A percentile compares a stretch with the other conserved stretches of the same genome.
phyloP scores from a whole-genome alignment of 1,140 invertebrate species.

The Pseudomyrmex sp. region DNA sequence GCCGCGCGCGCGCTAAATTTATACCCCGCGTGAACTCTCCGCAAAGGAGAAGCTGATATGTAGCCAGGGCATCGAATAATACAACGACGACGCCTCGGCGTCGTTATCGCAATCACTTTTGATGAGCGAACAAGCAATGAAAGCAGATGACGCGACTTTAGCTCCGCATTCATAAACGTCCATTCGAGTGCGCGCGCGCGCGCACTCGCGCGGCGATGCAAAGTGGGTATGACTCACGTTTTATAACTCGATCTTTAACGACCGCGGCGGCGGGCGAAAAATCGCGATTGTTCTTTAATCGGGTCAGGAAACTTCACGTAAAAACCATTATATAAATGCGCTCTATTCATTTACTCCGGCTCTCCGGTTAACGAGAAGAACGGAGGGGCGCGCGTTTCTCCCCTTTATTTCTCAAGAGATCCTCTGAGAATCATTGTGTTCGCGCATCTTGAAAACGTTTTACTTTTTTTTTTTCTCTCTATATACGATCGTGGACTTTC shows the following conservation, averaged over 20 bases:
- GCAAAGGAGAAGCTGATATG: not conserved
- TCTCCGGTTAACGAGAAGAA: too few relatives aligned
- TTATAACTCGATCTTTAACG: not conserved
- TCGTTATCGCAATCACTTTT: conserved; percentile 49
- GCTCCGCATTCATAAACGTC: conserved; percentile 29
- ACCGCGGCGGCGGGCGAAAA: not conserved
- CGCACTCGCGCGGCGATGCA: not conserved
- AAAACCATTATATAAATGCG: too few relatives aligned
- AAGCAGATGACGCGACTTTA: conserved; percentile 35
- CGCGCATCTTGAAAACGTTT: too few relatives aligned
- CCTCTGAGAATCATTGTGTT: too few relatives aligned
- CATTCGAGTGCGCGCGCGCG: conserved; percentile 17
- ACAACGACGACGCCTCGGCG: not conserved
- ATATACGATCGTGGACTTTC: too few relatives aligned
- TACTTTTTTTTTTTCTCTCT: too few relatives aligned
- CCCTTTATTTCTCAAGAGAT: too few relatives aligned
- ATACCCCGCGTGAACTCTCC: not conserved
- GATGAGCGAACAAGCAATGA: conserved; percentile 50
- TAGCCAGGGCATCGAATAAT: not conserved
- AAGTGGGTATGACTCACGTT: conserved; percentile 35
- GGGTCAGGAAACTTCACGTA: too few relatives aligned
- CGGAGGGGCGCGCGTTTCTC: too few relatives aligned
- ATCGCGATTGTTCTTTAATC: not conserved
- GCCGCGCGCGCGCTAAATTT: conserved; percentile 22
- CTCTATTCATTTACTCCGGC: too few relatives aligned